Base-by-base conservation (phyloP, 2,797 vertebrate species). In the Natrix natrix region DNA sequence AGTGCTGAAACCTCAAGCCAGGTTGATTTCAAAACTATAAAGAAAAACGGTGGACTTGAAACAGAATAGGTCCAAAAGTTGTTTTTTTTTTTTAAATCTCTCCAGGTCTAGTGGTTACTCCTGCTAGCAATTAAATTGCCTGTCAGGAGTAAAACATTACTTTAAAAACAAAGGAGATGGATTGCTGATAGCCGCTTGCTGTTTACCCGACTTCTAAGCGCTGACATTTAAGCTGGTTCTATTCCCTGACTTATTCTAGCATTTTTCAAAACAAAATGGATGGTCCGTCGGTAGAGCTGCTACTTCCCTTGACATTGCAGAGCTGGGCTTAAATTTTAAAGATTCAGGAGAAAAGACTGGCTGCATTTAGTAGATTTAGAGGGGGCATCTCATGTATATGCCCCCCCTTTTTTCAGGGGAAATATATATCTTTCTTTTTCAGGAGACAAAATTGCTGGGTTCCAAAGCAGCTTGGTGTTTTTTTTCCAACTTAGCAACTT, bases 111-210 rank as follows among this genome's bases (percentile, higher is more conserved):
- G 91, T 94, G 90, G 88, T 94, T 95, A 95, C 91, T 95, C 52
- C 59, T 95, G 52, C 92, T 95, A 95, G 86, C 83, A 95, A 94
- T 95, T 96, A 96, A 91, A 78, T 88, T 94, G 69, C 43, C 83
- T 94, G 93, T 95, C 94, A 96, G 93, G 95, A 96, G 93, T 94
- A 92, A 95, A 96, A 86, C 69, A 94, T 94, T 94, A 91, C 86
- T 95, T 93, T 90, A 87, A 95, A 91, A 92, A 94, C 94, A 94
- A 91, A 96, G 69, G 69, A 93, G 92, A 94, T 90, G 48, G 88
- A 95, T 95, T 96, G 91, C 92, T 94, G 92, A 91, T 92, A 95
- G 93, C 89, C 86, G 87, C 86, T 94, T 95, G 52, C 93, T 95
- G n/a, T 69, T 95, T 93, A 83, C 1, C 0, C 90, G 89, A 60